Percentiles rank a stretch among this genome's conserved stretches.
phyloP scores from a whole-genome alignment of 2,113 vertebrate genomes.

The Ia io region DNA sequence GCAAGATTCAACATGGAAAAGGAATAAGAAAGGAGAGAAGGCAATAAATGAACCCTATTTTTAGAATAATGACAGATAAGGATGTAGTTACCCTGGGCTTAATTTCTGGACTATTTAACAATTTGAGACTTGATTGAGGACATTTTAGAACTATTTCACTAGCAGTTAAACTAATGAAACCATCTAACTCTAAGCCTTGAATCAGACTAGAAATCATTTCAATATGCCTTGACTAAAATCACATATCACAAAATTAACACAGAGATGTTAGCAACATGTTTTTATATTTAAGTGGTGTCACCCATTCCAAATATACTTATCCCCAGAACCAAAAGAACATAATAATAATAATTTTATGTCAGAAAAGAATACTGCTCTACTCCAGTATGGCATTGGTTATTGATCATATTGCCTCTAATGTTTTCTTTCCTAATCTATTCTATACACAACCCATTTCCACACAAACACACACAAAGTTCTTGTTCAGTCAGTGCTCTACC shows the following conservation, averaged over 20 bases:
- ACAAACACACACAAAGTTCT: neutral
- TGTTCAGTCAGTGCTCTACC: neutral
- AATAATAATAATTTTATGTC: neutral
- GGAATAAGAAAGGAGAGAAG: neutral
- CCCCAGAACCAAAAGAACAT: neutral
- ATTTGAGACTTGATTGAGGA: neutral
- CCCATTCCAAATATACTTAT: neutral
- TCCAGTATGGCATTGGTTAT: neutral
- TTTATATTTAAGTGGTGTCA: neutral
- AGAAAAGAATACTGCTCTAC: neutral
- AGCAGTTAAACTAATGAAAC: neutral
- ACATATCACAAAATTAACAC: neutral
- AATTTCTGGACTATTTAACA: neutral
- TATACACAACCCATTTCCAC: neutral
- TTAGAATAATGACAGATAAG: neutral
- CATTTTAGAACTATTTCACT: neutral
- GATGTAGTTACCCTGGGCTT: neutral
- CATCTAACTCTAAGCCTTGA: neutral
- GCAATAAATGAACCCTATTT: neutral
- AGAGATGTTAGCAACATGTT: neutral
- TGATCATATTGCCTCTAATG: neutral
- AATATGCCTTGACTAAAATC: neutral
- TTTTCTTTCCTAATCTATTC: neutral
- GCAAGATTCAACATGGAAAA: neutral
- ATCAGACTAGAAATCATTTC: neutral